phyloP scores from a whole-genome alignment of 2,113 vertebrate species.

The Rhea pennata region DNA sequence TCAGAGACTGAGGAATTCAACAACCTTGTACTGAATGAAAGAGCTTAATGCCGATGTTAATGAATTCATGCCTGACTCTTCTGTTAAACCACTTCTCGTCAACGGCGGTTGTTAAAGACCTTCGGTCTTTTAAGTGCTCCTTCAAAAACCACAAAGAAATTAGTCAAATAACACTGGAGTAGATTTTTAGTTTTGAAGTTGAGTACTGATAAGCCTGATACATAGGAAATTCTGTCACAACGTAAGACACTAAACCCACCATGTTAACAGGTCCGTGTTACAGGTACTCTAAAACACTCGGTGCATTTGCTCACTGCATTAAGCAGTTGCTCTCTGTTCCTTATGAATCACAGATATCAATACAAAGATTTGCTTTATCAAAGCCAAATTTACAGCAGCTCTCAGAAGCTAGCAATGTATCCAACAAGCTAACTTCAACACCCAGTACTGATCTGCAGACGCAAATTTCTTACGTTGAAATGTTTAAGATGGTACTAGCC shows the following conservation, averaged over 20 bases:
- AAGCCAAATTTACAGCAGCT: background rate
- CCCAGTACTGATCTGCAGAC: background rate
- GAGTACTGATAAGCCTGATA: slow-evolving; percentile 67
- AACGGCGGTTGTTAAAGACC: slow-evolving; percentile 37
- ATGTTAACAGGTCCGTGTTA: slow-evolving; percentile 46
- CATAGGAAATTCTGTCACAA: slow-evolving; percentile 56
- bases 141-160: slow-evolving; percentile 76
- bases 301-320: background rate
- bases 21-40: background rate
- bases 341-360: background rate
- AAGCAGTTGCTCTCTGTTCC: background rate
- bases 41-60: slow-evolving; percentile 22
- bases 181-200: slow-evolving; percentile 69
- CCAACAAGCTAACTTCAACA: background rate
- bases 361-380: background rate
- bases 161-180: slow-evolving; percentile 56
- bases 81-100: slow-evolving; percentile 54
- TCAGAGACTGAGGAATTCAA: background rate
- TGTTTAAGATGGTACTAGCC: background rate
- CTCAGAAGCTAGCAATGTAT: background rate
- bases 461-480: background rate
- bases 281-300: slow-evolving; percentile 16
- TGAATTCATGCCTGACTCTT: slow-evolving; percentile 12
- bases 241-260: slow-evolving; percentile 38
- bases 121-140: slow-evolving; percentile 66